Base-by-base conservation (phyloP, 2,888 invertebrate species). In the Ametastegia equiseti region DNA sequence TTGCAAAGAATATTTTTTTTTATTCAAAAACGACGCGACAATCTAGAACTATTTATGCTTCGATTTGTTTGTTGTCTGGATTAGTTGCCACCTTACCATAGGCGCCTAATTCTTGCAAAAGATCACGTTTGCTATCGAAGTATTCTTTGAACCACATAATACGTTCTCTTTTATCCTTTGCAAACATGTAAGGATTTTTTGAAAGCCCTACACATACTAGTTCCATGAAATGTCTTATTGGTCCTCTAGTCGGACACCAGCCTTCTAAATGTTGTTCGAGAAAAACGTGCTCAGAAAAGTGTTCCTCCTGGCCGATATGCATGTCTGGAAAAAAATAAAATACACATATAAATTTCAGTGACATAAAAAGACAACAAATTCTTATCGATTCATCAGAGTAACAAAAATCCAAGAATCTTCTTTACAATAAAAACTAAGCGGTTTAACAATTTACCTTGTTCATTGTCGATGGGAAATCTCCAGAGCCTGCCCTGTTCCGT, bases 381-480 rank as follows among this genome's bases (percentile, higher is more conserved):
- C 23, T 11, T 11, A 60, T 27, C 33, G 36, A 36, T 60, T 42
- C 9, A 47, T 60, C 15, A 60, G 1, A 60, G 27, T 30, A 60
- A 11, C 2, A 67, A 47, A 47, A 71, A 23, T 11, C 39, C 3
- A 45, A 5, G 27, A 27, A 71, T n/a, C 1, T 27, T 13, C 4
- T 15, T 57, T 11, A 11, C 13, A 45, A 54, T 15, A 73, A 45
- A 54, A 27, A 63, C 19, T 13, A 47, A 78, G 19, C 27, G n/a
- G n/a, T n/a, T n/a, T n/a, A n/a, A 27, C 2, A 50, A 30, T 47
- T n/a, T 2, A 96, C 97, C 98, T 94, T 97, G 97, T 92, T 99
- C 99, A 93, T 99, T 99, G 91, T 99, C 94, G 83, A 99, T 98
- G 1, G 99, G 99, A 91, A 98, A 99, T 85, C 96, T 95, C 99